Base-by-base conservation (phyloP, 2,113 vertebrate genomes). In the Lagopus leucura region DNA sequence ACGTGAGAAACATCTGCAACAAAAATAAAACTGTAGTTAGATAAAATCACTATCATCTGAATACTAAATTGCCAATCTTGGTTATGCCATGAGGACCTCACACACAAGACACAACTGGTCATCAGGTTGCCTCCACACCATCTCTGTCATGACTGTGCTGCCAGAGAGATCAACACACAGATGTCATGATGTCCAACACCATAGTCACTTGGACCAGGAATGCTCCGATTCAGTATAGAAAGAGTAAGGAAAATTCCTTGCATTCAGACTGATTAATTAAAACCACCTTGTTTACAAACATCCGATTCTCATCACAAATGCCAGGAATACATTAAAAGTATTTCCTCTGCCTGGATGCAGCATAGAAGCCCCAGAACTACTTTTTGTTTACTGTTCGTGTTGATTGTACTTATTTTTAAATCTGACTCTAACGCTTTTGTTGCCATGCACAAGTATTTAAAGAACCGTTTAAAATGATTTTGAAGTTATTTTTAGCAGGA, bases 401-500 rank as follows among this genome's bases (percentile, higher is more conserved):
- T 60, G 50, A 32, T 1, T 63, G 22, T 16, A 77, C 55, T 88
- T 63, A n/a, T 3, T 74, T 88, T 74, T 47, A 40, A 28, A 45
- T 57, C 45, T 78, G 40, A 28, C 70, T 78, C 79, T 55, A 72
- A 55, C 61, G 57, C 11, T 81, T 92, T 40, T 25, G 20, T n/a
- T 91, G 76, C 28, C 72, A 54, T n/a, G 32, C 20, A 55, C 8
- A 24, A 84, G 43, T 36, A 74, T 19, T 84, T 82, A 87, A 87
- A 76, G 63, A 70, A 22, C 7, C 52, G 16, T 55, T 88, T 67
- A 76, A 93, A 85, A 40, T 43, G 69, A 78, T 58, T 79, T 92
- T 30, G 76, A 93, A 85, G 38, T 52, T 71, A 76, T 61, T 83
- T 92, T 94, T 79, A 91, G 88, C 21, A 64, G 24, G 70, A 42